Percentiles rank a stretch among this genome's conserved stretches.
Conservation (phyloP, 2,888 invertebrate species). For the Brenthis hecate region DNA sequence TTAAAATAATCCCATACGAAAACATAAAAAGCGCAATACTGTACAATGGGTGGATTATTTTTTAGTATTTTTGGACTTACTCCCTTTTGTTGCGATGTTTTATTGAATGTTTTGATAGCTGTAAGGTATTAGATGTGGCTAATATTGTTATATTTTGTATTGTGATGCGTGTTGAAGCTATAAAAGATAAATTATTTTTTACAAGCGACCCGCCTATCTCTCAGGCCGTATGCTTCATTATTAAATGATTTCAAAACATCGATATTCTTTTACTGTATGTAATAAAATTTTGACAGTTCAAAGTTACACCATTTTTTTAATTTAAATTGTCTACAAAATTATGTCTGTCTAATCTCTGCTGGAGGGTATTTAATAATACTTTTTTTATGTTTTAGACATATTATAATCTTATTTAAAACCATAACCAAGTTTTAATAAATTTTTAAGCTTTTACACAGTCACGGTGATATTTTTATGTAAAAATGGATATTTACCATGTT, state of each 20-base stretch:
- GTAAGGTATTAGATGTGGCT: constrained; percentile 39
- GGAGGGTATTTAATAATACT: too few species aligned
- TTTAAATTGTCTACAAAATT: too few species aligned
- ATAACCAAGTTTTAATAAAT: too few species aligned
- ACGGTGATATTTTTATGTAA: too few species aligned
- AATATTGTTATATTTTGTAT: constrained; percentile 30
- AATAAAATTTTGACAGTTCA: too few species aligned
- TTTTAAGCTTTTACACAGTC: too few species aligned
- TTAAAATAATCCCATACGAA: constrained; percentile 27
- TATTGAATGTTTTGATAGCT: constrained; percentile 46
- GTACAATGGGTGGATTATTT: constrained; percentile 36
- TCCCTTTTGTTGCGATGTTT: constrained; percentile 34
- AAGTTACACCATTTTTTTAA: too few species aligned
- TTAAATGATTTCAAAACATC: not conserved
- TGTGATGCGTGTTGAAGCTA: constrained; percentile 8
- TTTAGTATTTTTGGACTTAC: constrained; percentile 38
- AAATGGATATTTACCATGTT: too few species aligned
- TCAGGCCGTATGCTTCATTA: not conserved
- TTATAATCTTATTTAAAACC: too few species aligned
- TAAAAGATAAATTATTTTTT: constrained; percentile 6
- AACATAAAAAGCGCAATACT: constrained; percentile 33
- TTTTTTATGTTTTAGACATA: too few species aligned
- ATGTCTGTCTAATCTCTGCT: too few species aligned
- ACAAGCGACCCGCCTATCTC: not conserved
- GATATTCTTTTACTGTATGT: not conserved